Conservation (phyloP, 2,888 invertebrate genomes). For the Caenorhabditis japonica region DNA sequence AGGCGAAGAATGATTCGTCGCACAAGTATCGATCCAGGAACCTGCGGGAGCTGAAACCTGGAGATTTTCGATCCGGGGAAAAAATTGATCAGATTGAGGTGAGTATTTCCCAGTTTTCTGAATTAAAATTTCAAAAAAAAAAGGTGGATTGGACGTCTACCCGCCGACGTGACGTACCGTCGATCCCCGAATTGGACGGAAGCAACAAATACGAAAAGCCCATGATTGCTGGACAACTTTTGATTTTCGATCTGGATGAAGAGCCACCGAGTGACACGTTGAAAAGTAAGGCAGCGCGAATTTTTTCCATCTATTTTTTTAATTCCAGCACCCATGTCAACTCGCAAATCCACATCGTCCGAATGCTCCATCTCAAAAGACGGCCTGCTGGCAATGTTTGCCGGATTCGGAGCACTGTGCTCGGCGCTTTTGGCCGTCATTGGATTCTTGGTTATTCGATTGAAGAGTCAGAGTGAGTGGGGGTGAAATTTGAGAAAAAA, state of each 20-base stretch:
- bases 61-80: constrained; percentile 60
- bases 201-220: constrained; percentile 44
- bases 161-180: constrained; percentile 64
- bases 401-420: constrained; percentile 38
- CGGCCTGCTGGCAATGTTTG: constrained; percentile 20
- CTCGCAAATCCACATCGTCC: not conserved
- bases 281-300: not conserved
- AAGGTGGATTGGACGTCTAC: constrained; percentile 72
- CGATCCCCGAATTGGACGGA: constrained; percentile 32
- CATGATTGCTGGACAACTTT: constrained; percentile 75
- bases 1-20: constrained; percentile 24
- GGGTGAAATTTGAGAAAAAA: too few species aligned
- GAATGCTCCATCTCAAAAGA: constrained; percentile 29
- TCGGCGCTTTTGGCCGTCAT: constrained; percentile 36
- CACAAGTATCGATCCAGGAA: constrained; percentile 31
- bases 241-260: constrained; percentile 77
- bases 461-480: constrained; percentile 30
- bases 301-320: too few species aligned
- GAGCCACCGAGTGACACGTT: constrained; percentile 67
- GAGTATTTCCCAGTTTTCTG: not conserved
- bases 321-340: constrained; percentile 1
- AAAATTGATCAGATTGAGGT: constrained; percentile 66
- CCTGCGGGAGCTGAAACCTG: constrained; percentile 36
- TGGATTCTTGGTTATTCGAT: constrained; percentile 24
- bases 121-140: not conserved